Percentiles rank a stretch among this genome's conserved stretches.
Evolutionary conservation across 2,113 vertebrate genomes (phyloP).

Genomic region (Hymenochirus boettgeri): DNA sequence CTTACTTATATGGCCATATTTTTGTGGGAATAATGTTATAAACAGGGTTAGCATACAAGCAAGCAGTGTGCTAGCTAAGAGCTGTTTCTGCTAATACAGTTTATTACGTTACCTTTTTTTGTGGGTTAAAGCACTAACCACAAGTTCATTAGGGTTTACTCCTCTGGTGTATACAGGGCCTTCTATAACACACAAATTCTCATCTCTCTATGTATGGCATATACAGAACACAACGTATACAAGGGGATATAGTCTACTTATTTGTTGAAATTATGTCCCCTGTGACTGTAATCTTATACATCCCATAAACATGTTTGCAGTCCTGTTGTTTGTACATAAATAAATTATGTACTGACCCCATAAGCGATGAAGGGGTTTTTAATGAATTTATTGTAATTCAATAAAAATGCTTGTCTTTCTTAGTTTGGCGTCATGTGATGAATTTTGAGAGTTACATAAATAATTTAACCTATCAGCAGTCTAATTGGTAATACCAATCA

Average conservation of each 20-base stretch:
- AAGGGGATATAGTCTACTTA: background rate
- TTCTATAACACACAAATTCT: background rate
- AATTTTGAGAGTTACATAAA: too few species aligned
- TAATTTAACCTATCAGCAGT: too few species aligned
- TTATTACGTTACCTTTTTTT: too few species aligned
- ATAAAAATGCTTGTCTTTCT: conserved; percentile 41
- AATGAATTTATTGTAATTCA: conserved; percentile 33
- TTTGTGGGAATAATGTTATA: too few species aligned
- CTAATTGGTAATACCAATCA: too few species aligned
- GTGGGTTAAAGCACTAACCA: background rate
- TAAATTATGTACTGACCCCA: conserved; percentile 31
- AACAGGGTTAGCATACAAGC: too few species aligned
- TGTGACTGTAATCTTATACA: conserved; percentile 9
- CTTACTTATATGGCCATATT: too few species aligned
- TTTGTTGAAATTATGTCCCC: conserved; percentile 27
- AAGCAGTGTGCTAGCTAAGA: too few species aligned
- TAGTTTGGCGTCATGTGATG: conserved; percentile 6
- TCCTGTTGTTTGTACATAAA: conserved; percentile 35
- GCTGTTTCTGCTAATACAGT: too few species aligned
- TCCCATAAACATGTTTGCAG: conserved; percentile 14
- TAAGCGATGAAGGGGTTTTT: conserved; percentile 37
- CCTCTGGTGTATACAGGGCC: background rate
- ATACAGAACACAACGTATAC: conserved; percentile 3
- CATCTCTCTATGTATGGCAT: conserved; percentile 13
- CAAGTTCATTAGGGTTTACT: conserved; percentile 1